Evolutionary conservation across 2,113 vertebrate species (phyloP), one percentile per base, ranked within the genome.

Genomic region (Cercopithecus mona): DNA sequence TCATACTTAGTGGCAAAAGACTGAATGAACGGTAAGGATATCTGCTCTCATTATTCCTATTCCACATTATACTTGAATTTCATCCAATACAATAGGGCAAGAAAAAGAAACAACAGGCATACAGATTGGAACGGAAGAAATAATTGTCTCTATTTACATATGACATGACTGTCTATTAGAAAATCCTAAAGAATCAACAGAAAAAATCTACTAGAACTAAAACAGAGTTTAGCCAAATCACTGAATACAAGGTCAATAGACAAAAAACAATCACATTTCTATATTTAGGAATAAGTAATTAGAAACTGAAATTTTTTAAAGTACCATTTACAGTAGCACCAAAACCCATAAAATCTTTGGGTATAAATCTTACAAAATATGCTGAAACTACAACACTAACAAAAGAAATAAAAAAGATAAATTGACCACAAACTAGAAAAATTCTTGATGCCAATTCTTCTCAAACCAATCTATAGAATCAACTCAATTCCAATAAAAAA

Each of bases 331-430:
- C 4, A 90, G 22, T 12, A 87, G 40, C 23, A 72, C 2, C 43
- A 75, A 82, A 93, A 50, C 59, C 11, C 45, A 93, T 11, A 75
- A 81, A 50, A 90, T 75, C 8, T 66, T 86, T 86, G 22, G 30
- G 52, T 52, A 86, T 59, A 76, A 87, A 95, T 52, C 43, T 87
- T 76, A 88, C 18, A 90, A 90, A 84, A 84, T 45, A 90, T 68
- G n/a, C n/a, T 78, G 23, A 61, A 80, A 80, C 12, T 80, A 22
- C 4, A 64, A 90, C 30, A 13, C 81, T 90, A 30, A 86, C 23
- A 35, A 93, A 93, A 80, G 43, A 64, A 30, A 86, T 38, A 3
- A 75, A 88, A n/a, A 38, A 81, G 38, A 43, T 23, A 70, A 50
- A 48, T 6, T 76, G 25, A 59, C 38, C 38, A 38, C 35, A 6